These are phyloP conservation scores for Xerus rutilus DNA, from an alignment of 2,797 vertebrate species.

Conservation along the genomic window DNA sequence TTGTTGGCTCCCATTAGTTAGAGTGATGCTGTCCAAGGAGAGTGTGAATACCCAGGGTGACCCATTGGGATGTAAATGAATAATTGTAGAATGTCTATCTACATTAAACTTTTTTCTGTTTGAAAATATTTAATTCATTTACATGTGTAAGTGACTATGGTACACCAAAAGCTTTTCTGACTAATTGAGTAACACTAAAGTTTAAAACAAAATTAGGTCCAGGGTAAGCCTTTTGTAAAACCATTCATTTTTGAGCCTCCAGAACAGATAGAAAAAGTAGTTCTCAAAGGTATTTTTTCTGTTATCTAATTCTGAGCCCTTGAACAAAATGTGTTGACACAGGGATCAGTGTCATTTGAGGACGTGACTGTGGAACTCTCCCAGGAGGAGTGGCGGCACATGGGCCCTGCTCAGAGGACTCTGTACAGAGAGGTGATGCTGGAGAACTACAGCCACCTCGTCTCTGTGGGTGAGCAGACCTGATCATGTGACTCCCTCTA, in stretches of 20 bases:
- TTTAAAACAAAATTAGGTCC: slow-evolving; percentile 30
- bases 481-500: no score
- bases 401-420: slow-evolving; percentile 2
- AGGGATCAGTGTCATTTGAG: slow-evolving; percentile 36
- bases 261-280: not conserved
- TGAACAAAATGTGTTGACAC: not conserved
- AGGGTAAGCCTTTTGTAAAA: slow-evolving; percentile 10
- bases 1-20: not conserved
- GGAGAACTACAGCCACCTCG: slow-evolving; percentile 59
- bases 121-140: not conserved
- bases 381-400: slow-evolving; percentile 47
- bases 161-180: not conserved
- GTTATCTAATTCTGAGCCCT: not conserved
- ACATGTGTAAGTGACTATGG: not conserved
- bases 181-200: not conserved
- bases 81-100: not conserved
- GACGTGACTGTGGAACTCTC: slow-evolving; percentile 43
- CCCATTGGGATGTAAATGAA: not conserved
- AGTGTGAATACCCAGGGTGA: not conserved
- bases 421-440: slow-evolving; percentile 64
- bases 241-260: not conserved
- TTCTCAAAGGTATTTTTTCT: not conserved
- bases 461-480: slow-evolving; percentile 49
- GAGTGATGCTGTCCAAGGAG: not conserved
- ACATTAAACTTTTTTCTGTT: not conserved